Conservation (phyloP, 2,888 invertebrate genomes). For the Polyploca ridens region DNA sequence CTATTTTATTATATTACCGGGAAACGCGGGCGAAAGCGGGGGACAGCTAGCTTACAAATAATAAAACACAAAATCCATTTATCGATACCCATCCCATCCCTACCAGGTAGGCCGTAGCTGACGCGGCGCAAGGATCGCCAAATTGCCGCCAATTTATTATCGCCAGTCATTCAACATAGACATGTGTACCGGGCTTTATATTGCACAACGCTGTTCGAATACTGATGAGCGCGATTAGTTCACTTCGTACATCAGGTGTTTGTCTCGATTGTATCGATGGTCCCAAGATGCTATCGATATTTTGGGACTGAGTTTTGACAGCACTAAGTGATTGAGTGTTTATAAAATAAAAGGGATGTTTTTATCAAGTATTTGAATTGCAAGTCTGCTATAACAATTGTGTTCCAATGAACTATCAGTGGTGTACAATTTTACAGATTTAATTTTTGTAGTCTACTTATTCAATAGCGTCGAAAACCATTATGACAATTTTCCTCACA, state of each 20-base stretch:
- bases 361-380: too few relatives aligned
- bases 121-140: constrained; percentile 47
- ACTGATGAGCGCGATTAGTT: constrained; percentile 22
- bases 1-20: too few relatives aligned
- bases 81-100: constrained; percentile 30
- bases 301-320: neutral
- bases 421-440: too few relatives aligned
- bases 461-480: too few relatives aligned
- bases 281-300: neutral
- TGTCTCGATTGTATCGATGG: constrained; percentile 12
- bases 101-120: constrained; percentile 50
- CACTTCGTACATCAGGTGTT: neutral
- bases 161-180: constrained; percentile 45
- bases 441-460: too few relatives aligned
- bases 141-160: constrained; percentile 61
- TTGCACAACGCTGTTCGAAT: constrained; percentile 25
- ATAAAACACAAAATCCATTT: constrained; percentile 3
- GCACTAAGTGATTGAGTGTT: neutral
- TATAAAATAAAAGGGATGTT: neutral
- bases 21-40: too few relatives aligned
- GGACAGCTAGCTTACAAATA: too few relatives aligned
- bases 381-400: too few relatives aligned
- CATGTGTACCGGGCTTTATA: constrained; percentile 36
- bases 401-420: too few relatives aligned
- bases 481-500: too few relatives aligned